Conservation (phyloP, 2,888 invertebrate genomes). For the Luffia ferchaultella region DNA sequence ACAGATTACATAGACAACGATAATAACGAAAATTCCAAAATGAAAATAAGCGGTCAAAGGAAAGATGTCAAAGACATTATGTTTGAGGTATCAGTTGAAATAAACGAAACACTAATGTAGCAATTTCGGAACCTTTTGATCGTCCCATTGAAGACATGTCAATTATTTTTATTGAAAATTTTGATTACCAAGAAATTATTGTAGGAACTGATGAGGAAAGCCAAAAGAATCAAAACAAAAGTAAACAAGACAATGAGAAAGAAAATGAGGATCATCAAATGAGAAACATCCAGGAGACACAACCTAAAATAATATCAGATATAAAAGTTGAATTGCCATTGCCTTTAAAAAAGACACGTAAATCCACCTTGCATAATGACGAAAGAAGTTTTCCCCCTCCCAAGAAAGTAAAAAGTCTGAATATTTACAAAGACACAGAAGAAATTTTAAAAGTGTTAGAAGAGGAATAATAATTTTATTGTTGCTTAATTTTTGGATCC, state of each 20-base stretch:
- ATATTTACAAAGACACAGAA: constrained; percentile 4
- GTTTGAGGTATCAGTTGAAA: constrained; percentile 3
- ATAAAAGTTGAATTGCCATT: constrained; percentile 5
- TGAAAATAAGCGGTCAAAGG: neutral
- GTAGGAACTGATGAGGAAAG: constrained; percentile 2
- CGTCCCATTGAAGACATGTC: constrained; percentile 5
- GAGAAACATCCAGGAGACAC: constrained; percentile 2
- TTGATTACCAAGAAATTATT: constrained; percentile 4
- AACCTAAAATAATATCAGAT: constrained; percentile 5
- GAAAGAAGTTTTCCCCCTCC: constrained; percentile 1
- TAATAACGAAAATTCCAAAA: constrained; percentile 5
- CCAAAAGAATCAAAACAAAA: neutral
- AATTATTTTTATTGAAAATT: constrained; percentile 4
- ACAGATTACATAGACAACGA: too few species aligned
- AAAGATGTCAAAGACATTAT: neutral
- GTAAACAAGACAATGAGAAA: constrained; percentile 5
- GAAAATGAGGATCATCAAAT: constrained; percentile 3
- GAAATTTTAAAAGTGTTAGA: constrained; percentile 4
- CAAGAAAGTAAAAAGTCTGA: constrained; percentile 4
- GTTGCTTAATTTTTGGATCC: neutral
- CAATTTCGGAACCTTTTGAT: constrained; percentile 4
- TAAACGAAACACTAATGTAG: constrained; percentile 2
- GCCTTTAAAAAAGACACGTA: constrained; percentile 3
- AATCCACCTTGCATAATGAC: constrained; percentile 1
- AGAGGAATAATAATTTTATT: constrained; percentile 2